Conservation (phyloP, 92 coral and sea anemone genomes). For the Desmophyllum pertusum region DNA sequence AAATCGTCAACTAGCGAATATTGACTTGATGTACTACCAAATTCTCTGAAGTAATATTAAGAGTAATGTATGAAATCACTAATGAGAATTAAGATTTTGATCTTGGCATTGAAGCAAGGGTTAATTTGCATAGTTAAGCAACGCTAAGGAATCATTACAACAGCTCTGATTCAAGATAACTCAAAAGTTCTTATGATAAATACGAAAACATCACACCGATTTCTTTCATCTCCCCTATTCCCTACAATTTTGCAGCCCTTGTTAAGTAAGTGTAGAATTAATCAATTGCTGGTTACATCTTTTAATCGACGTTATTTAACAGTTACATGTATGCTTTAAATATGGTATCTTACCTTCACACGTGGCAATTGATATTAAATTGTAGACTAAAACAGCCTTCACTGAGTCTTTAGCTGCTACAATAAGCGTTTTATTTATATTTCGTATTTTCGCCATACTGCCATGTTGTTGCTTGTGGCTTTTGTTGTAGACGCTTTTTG, state of each 20-base stretch:
- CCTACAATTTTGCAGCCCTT: background rate
- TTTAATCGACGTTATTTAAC: background rate
- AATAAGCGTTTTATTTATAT: background rate
- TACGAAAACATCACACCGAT: background rate
- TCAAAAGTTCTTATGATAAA: background rate
- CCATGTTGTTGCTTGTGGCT: background rate
- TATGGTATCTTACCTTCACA: background rate
- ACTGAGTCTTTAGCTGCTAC: background rate
- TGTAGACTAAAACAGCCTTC: background rate
- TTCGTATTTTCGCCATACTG: background rate
- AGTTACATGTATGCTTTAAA: background rate
- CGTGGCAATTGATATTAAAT: background rate
- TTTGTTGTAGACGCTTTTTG: background rate
- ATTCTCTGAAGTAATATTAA: background rate
- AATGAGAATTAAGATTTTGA: background rate
- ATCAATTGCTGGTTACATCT: background rate
- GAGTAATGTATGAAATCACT: background rate
- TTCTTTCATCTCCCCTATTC: background rate
- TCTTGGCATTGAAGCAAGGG: too few species aligned
- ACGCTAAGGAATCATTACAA: background rate
- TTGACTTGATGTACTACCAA: background rate
- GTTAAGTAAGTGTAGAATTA: background rate
- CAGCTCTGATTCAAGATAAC: background rate
- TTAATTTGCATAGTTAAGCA: background rate
- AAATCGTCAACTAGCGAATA: background rate